Base-by-base conservation (phyloP, 2,113 vertebrate genomes). In the Gallinago paraguaiae region DNA sequence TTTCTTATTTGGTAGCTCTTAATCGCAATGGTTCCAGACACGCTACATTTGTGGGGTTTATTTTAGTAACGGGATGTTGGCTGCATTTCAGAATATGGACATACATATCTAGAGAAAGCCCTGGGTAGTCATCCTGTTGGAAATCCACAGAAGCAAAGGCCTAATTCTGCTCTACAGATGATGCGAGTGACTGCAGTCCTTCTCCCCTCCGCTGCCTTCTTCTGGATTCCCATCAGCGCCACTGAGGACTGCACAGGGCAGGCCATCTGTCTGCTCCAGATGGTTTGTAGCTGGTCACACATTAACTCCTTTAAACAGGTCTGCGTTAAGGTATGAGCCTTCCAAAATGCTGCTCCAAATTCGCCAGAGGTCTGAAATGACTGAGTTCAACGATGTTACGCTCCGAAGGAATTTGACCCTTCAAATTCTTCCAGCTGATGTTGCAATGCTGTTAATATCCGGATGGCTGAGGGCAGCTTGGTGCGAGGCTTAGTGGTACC, bases 281-380 rank as follows among this genome's bases (percentile, higher is more conserved):
- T 7, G 51, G 68, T 28, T 86, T 33, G 56, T 54, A 76, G 80
- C 89, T 39, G 22, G 92, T 90, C 83, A 94, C 82, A 93, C 82
- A 88, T 93, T 94, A 94, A 94, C 88, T 92, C 76, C 79, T 84
- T 69, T 64, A 71, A 95, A 93, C 48, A 60, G 28, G 15, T 67
- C 86, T 28, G 8, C 27, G 53, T 27, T 51, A 37, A 79, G 86
- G 69, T 88, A 54, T 68, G 37, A 45, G 30, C 60, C 77, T 86
- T 77, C 60, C 25, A 48, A 63, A 72, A 43, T 0, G 0, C 86
- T n/a, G 71, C 71, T 74, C 3, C 2, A 5, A 30, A 75, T 64
- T 50, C 11, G 0, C 64, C 33, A 45, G 61, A 84, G 35, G 57
- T 72, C 79, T 93, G 2, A 50, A 59, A n/a, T 0, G 11, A 16